Conservation (phyloP, 2,888 invertebrate species). For the Acrocyrtus sp. region DNA sequence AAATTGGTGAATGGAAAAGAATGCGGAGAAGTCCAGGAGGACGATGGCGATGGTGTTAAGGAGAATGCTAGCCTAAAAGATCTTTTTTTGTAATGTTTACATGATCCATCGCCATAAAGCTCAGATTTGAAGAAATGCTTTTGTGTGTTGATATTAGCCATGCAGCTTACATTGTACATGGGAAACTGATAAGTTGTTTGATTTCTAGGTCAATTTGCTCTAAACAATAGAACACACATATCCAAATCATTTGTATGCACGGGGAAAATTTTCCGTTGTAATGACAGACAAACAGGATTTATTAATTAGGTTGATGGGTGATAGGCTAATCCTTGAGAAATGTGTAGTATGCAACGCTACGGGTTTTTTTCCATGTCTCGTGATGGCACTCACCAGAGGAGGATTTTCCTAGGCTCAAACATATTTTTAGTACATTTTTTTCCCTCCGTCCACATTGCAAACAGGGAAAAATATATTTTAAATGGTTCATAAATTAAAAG, state of each 20-base stretch:
- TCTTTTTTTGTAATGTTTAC: too few species aligned
- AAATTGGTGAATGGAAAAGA: neutral
- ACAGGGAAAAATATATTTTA: constrained; percentile 18
- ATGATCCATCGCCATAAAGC: neutral
- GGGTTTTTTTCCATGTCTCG: neutral
- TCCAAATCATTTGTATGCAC: too few species aligned
- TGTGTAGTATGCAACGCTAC: neutral
- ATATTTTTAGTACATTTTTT: too few species aligned
- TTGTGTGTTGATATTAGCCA: too few species aligned
- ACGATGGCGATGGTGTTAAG: neutral
- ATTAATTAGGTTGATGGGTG: neutral
- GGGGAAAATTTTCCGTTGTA: too few species aligned
- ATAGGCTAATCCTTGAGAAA: neutral
- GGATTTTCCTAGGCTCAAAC: too few species aligned
- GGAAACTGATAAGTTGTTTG: too few species aligned
- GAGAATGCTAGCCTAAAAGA: neutral
- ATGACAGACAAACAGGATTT: neutral
- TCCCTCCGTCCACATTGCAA: constrained; percentile 14
- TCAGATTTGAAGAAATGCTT: too few species aligned
- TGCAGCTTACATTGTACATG: too few species aligned
- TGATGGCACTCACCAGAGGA: constrained; percentile 2
- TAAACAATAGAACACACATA: too few species aligned
- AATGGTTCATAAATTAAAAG: constrained; percentile 53
- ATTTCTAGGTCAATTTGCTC: too few species aligned
- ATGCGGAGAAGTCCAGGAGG: neutral